Evolutionary conservation across 2,888 invertebrate genomes (phyloP).

Genomic region (Acleris cristana): DNA sequence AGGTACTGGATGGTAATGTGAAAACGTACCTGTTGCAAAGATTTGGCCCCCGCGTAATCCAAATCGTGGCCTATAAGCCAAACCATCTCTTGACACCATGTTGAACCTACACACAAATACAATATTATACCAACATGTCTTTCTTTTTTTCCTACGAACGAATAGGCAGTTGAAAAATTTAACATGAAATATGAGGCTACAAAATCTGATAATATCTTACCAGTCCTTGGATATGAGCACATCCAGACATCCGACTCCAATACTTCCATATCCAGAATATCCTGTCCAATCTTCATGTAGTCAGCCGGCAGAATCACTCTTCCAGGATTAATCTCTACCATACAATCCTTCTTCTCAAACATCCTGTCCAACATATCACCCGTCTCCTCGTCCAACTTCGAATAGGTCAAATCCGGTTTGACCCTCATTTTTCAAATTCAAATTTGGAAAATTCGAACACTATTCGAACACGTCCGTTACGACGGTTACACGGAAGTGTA

Average conservation of each 20-base stretch:
- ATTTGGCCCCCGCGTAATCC: constrained; percentile 89
- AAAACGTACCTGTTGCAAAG: constrained; percentile 74
- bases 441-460: constrained; percentile 13
- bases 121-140: background rate
- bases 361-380: constrained; percentile 85
- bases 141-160: background rate
- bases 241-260: constrained; percentile 92
- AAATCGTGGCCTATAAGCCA: constrained; percentile 94
- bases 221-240: constrained; percentile 94
- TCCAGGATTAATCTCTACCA: constrained; percentile 89
- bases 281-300: constrained; percentile 87
- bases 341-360: constrained; percentile 87
- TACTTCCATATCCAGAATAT: constrained; percentile 88
- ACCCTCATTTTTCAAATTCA: constrained; percentile 61
- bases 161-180: background rate
- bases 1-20: too few species aligned
- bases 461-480: constrained; percentile 43
- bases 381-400: constrained; percentile 84
- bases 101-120: constrained; percentile 86
- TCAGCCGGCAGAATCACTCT: constrained; percentile 87
- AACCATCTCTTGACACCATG: constrained; percentile 97
- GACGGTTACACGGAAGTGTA: constrained; percentile 53
- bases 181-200: too few species aligned
- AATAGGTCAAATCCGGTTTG: constrained; percentile 76
- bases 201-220: constrained; percentile 70